Conservation (phyloP, 2,797 vertebrate species). For the Centroberyx gerrardi region DNA sequence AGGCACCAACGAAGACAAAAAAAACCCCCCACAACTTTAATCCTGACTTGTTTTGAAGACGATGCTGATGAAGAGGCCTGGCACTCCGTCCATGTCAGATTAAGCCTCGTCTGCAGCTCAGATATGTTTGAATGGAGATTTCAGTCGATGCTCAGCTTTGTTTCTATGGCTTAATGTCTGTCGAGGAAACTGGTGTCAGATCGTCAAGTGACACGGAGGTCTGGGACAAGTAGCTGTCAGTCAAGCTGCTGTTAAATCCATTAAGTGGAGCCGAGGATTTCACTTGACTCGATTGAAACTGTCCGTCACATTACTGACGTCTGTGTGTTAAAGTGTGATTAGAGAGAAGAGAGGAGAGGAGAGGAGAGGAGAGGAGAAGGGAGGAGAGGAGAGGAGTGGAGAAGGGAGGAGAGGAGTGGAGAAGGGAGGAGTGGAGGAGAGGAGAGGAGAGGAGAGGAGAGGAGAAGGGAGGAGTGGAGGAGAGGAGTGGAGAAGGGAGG, state of each 20-base stretch:
- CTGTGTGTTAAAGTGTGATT: conserved; percentile 21
- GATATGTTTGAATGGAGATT: conserved; percentile 30
- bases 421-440: not conserved
- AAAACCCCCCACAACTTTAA: not conserved
- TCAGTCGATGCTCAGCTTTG: conserved; percentile 19
- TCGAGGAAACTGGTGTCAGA: conserved; percentile 14
- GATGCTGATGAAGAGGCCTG: conserved; percentile 11
- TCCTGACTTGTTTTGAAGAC: conserved; percentile 6
- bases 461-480: not conserved
- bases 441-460: not conserved
- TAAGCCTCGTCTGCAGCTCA: conserved; percentile 31
- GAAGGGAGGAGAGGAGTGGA: not conserved
- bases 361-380: not conserved
- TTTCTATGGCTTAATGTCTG: conserved; percentile 38
- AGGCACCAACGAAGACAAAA: conserved; percentile 24
- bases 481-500: conserved; percentile 8
- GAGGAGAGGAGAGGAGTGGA: not conserved
- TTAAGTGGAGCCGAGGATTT: conserved; percentile 44
- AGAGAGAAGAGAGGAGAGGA: conserved; percentile 6
- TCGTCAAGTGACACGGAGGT: conserved; percentile 38
- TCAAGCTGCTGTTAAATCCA: conserved; percentile 40
- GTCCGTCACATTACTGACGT: conserved; percentile 28
- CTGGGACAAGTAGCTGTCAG: conserved; percentile 36
- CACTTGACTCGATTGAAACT: conserved; percentile 21
- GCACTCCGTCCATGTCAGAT: conserved; percentile 11